Evolutionary conservation across 2,888 invertebrate genomes (phyloP), one percentile per base, ranked within the genome.

Genomic region (Plagodis pulveraria): DNA sequence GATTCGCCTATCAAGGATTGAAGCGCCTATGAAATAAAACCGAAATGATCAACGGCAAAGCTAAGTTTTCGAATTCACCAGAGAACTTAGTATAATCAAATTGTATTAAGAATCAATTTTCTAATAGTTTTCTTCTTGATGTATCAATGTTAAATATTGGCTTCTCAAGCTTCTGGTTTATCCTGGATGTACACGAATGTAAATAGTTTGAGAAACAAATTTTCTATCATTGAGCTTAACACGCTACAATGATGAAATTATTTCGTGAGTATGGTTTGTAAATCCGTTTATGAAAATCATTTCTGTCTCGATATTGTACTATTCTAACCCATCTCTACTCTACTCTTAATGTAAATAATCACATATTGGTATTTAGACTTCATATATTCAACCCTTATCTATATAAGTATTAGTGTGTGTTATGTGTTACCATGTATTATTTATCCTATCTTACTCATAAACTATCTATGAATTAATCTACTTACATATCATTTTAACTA

Each of bases 401-500:
- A 32, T 32, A 32, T 44, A 9, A 6, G 8, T 44, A 44, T 44
- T 47, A 47, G 12, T 38, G 35, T 22, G 5, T 45, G 32, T 40
- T 38, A 22, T 22, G 22, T 22, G 22, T 22, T 22, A 22, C 22
- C 22, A 22, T 22, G 22, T 2, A 22, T 22, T 22, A 22, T 22
- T 22, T 22, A 22, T 22, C 1, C 22, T 22, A 22, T 22, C n/a
- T n/a, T n/a, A n/a, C n/a, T n/a, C 22, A 22, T 4, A 36, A 22
- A 45, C 22, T 36, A 35, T 44, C 32, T 51, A 9, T 44, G 11
- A 53, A 46, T 77, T 80, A 80, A 69, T 68, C 77, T 69, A 86
- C 88, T 76, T 68, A 86, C 88, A 88, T 89, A 87, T 89, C 87
- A 89, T 87, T 86, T 50, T 88, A 50, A 75, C 76, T 86, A 87